Evolutionary conservation across 2,797 vertebrate species (phyloP), one percentile per base, ranked within the genome.

Genomic region (Linurgus olivaceus): DNA sequence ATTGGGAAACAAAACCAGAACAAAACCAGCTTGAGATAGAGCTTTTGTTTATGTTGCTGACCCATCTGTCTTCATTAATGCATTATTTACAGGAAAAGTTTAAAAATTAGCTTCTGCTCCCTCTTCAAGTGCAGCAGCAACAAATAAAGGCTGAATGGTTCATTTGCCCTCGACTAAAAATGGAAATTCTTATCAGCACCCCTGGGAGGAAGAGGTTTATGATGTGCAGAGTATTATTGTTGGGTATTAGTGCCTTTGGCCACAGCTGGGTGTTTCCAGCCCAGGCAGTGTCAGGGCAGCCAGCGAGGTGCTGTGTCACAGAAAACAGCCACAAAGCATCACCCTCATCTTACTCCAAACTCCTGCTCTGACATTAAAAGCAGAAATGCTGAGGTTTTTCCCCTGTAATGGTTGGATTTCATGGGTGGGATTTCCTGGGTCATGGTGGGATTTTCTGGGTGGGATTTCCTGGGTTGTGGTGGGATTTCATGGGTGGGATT

Each of bases 41-140:
- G 97, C 89, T 95, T 97, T 97, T 97, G 97, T 93, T 98, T 98
- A 98, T 95, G 82, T 54, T 95, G 88, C 92, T 71, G 88, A 96
- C 83, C 88, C 97, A 97, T 98, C 97, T 94, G 96, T 96, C 98
- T 98, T 98, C 97, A 98, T 98, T 99, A 99, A 98, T 95, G 98
- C 97, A 93, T 97, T 98, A 99, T 99, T 99, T 99, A 98, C 94
- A 96, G 26, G 94, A 97, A 96, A 91, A 92, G 84, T 42, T 90
- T 9, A 89, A 88, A 95, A 95, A 86, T 63, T n/a, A 90, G 86
- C 85, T 95, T 95, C 90, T 96, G 90, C 95, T 96, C 90, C 77
- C 38, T 84, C 94, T 96, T 88, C 78, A 82, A 13, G 85, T 86
- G 80, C 84, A 95, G 74, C 81, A 78, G 77, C 67, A 48, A 74